These are phyloP conservation scores for Rhea americana DNA, from an alignment of 2,113 vertebrate species.

Conservation along the genomic window DNA sequence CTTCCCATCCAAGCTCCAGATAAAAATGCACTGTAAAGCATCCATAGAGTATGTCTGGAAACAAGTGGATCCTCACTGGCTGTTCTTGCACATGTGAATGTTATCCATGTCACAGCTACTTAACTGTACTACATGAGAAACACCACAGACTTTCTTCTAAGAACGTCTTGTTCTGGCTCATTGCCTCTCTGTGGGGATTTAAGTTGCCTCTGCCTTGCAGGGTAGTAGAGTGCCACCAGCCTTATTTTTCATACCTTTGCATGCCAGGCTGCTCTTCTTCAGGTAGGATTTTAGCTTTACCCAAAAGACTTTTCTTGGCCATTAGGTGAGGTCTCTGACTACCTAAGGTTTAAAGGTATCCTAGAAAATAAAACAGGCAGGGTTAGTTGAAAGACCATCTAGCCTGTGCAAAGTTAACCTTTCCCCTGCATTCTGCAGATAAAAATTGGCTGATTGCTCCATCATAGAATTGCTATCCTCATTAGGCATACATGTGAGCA, in stretches of 20 bases:
- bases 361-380: background rate
- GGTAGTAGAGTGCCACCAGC: background rate
- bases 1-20: conserved; percentile 13
- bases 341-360: background rate
- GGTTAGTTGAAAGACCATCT: background rate
- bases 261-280: background rate
- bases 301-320: background rate
- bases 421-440: conserved; percentile 20
- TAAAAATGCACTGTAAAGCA: conserved; percentile 3
- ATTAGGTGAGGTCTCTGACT: background rate
- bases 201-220: background rate
- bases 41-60: background rate
- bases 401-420: conserved; percentile 12
- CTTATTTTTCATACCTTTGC: background rate
- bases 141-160: background rate
- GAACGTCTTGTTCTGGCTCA: background rate
- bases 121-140: background rate
- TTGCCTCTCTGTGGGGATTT: background rate
- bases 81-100: background rate
- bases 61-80: background rate
- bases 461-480: conserved; percentile 17
- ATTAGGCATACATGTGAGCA: conserved; percentile 42
- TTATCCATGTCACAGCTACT: conserved; percentile 5
- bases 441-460: background rate
- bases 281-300: background rate